These are phyloP conservation scores for Pteruthius melanotis DNA, from an alignment of 2,113 vertebrate genomes.

Conservation along the genomic window DNA sequence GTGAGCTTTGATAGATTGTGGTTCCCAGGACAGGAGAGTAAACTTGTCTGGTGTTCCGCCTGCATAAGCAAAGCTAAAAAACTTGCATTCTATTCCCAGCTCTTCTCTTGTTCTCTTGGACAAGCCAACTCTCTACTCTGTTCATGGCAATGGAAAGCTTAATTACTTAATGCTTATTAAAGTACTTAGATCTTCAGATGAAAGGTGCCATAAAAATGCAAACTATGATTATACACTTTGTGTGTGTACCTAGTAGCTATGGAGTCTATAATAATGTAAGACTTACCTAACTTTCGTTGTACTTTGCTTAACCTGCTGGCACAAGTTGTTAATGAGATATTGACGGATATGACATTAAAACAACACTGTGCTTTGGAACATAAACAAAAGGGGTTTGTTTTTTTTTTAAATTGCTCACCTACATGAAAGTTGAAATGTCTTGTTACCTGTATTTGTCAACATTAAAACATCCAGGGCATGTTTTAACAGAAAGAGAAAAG, in stretches of 20 bases:
- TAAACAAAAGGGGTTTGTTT: background rate
- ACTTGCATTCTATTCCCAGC: background rate
- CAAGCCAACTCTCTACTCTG: background rate
- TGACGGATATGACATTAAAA: conserved; percentile 28
- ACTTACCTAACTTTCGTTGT: conserved; percentile 8
- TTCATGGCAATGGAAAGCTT: background rate
- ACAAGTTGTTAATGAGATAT: conserved; percentile 29
- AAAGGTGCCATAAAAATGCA: conserved; percentile 33
- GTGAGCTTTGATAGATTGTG: background rate
- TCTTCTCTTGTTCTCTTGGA: background rate
- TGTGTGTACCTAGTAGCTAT: conserved; percentile 7
- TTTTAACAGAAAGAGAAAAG: conserved; percentile 33
- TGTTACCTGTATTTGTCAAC: background rate
- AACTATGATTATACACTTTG: background rate
- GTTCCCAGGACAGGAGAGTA: background rate
- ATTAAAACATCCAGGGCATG: background rate
- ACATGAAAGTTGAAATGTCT: conserved; percentile 6
- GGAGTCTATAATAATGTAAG: background rate
- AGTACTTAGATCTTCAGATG: conserved; percentile 9
- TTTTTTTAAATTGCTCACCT: background rate
- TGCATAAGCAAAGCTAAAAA: background rate
- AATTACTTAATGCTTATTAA: conserved; percentile 23
- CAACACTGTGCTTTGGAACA: background rate
- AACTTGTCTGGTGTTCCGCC: background rate
- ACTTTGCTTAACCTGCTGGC: conserved; percentile 29